Percentiles rank a stretch among this genome's conserved stretches.
Evolutionary conservation across 2,888 invertebrate species (phyloP).

Genomic region (Epinotia ramella): DNA sequence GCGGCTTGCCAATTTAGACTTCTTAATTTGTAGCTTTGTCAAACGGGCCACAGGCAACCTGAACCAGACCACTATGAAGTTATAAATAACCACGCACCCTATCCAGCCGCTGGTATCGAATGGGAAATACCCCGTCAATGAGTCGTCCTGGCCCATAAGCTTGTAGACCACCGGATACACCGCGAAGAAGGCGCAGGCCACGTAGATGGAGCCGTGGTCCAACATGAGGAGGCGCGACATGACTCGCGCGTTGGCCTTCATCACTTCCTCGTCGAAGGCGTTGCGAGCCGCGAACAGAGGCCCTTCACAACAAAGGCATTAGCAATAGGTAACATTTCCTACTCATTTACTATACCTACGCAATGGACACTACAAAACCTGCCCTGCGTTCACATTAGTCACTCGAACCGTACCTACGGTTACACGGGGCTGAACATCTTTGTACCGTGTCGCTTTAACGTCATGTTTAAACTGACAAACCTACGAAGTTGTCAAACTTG

Average conservation of each 20-base stretch:
- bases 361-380: too few species aligned
- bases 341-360: too few species aligned
- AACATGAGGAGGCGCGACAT: conserved; percentile 64
- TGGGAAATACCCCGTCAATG: conserved; percentile 70
- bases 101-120: conserved; percentile 62
- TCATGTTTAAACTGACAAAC: too few species aligned
- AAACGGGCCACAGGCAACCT: neutral
- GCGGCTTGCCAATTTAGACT: too few species aligned
- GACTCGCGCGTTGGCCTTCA: conserved; percentile 59
- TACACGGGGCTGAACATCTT: too few species aligned
- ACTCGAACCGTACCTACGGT: too few species aligned
- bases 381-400: too few species aligned
- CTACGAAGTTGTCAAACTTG: too few species aligned
- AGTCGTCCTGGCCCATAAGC: conserved; percentile 59
- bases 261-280: conserved; percentile 57
- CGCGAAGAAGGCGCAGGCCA: conserved; percentile 61
- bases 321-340: neutral
- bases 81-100: conserved; percentile 61
- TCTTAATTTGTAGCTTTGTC: too few species aligned
- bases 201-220: conserved; percentile 58
- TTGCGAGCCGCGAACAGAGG: conserved; percentile 61
- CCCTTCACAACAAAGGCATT: conserved; percentile 56
- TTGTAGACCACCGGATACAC: conserved; percentile 66
- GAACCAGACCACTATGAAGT: neutral
- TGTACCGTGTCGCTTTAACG: too few species aligned